Base-by-base conservation (phyloP, 2,113 vertebrate genomes). In the Cyphomyrus plagiostoma region DNA sequence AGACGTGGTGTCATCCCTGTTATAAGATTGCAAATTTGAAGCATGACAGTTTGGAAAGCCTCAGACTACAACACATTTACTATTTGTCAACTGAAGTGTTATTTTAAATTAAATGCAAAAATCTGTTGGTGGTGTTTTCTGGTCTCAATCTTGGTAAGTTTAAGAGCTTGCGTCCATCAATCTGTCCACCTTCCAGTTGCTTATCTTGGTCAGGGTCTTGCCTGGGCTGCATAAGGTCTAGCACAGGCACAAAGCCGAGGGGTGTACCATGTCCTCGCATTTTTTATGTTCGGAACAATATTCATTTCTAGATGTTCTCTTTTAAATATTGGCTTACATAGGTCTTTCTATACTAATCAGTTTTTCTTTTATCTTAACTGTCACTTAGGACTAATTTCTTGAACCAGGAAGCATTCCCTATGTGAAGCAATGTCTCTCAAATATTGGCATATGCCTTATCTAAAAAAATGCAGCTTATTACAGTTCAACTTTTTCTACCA, bases 391-490 rank as follows among this genome's bases (percentile, higher is more conserved):
- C 39, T 77, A 39, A 5, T 19, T 39, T 77, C 70, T 52, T 21
- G 49, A 39, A 30, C n/a, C 48, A 35, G 53, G 66, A 30, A 30
- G 42, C 45, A 80, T 95, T 96, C 95, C 95, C 95, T 95, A 89
- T 90, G 93, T 86, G 90, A 90, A 95, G 93, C 94, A 96, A 95
- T 97, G 95, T 96, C 95, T 95, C 94, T 91, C 91, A 93, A 90
- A 90, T 93, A 95, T 96, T 94, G 96, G 95, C 95, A 96, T 95
- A 95, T 91, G 94, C 92, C 90, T 94, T 92, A 93, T 91, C 30
- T 42, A 70, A 70, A 30, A 30, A 30, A 30, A 70, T 30, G 26
- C 62, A 70, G 3, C 62, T 90, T 92, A 93, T 92, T 92, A 91
- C 90, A 74, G 92, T 92, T 91, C 91, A 90, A 85, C 90, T 26